Percentiles rank a stretch among this genome's conserved stretches.
These are phyloP conservation scores for Salminus brasiliensis DNA, from an alignment of 2,113 vertebrate species.

Conservation along the genomic window DNA sequence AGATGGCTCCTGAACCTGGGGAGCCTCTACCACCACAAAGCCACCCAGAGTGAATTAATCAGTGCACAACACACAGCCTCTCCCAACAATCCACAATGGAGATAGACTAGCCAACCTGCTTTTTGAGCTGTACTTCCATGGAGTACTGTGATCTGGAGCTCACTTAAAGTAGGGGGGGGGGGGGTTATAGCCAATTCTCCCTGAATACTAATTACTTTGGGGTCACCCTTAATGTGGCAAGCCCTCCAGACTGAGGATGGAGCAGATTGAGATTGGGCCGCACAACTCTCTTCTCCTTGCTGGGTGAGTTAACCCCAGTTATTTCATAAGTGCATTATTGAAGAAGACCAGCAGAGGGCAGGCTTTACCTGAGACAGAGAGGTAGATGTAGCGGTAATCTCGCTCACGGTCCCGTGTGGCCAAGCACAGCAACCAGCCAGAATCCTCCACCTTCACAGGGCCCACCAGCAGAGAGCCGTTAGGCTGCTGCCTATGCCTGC, in stretches of 20 bases:
- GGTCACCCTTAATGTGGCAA: too few relatives aligned
- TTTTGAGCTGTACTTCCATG: too few relatives aligned
- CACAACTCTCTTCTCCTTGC: too few relatives aligned
- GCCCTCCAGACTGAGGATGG: too few relatives aligned
- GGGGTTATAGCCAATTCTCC: too few relatives aligned
- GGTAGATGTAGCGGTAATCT: conserved; percentile 79
- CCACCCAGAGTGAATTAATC: background rate
- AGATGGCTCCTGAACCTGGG: background rate
- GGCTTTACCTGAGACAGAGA: conserved; percentile 81
- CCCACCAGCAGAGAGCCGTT: conserved; percentile 86
- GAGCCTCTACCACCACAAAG: conserved; percentile 22
- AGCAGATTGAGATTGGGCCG: too few relatives aligned
- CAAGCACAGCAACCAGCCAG: conserved; percentile 83
- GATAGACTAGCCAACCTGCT: too few relatives aligned
- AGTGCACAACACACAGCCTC: background rate
- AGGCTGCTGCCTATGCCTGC: conserved; percentile 83
- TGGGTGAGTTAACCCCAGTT: too few relatives aligned
- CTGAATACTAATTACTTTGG: too few relatives aligned
- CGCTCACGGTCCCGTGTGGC: conserved; percentile 69
- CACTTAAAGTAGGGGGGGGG: too few relatives aligned
- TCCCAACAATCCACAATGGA: background rate
- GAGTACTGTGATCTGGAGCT: too few relatives aligned
- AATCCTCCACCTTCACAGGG: conserved; percentile 74
- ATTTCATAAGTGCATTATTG: background rate
- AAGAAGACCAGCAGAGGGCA: background rate